These are phyloP conservation scores for Corydoras maculifer DNA, from an alignment of 2,113 vertebrate genomes.

Conservation along the genomic window DNA sequence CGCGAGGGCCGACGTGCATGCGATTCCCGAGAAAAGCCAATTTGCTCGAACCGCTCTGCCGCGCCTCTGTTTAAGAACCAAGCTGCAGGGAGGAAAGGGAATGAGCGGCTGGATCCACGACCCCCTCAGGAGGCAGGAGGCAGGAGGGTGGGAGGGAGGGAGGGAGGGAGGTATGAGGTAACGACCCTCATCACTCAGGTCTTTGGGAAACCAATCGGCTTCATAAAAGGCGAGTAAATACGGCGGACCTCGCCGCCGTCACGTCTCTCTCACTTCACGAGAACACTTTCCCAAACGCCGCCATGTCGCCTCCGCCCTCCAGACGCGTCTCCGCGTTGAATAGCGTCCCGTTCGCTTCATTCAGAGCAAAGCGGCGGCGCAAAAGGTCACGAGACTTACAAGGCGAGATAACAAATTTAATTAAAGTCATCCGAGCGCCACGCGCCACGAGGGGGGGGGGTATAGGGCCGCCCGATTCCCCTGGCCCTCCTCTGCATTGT, in stretches of 20 bases:
- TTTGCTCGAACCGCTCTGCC: slow-evolving; percentile 46
- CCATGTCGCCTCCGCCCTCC: slow-evolving; percentile 60
- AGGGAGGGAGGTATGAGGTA: no score
- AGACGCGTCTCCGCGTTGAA: slow-evolving; percentile 32
- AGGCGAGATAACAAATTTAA: slow-evolving; percentile 64
- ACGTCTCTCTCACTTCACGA: background rate
- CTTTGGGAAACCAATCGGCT: slow-evolving; percentile 5
- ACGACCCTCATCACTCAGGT: background rate
- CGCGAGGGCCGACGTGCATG: slow-evolving; percentile 46
- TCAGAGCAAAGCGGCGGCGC: slow-evolving; percentile 52
- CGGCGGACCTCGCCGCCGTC: no score
- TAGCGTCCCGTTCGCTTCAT: slow-evolving; percentile 50
- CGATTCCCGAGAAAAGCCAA: slow-evolving; percentile 57
- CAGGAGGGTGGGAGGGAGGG: no score
- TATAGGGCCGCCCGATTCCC: slow-evolving; percentile 50
- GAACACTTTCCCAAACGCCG: slow-evolving; percentile 36
- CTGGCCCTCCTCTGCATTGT: slow-evolving; percentile 45
- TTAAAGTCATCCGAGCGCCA: slow-evolving; percentile 52
- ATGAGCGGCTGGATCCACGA: slow-evolving; percentile 41
- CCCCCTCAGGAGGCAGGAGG: no score
- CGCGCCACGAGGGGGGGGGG: slow-evolving; percentile 40
- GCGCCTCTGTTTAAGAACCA: slow-evolving; percentile 16
- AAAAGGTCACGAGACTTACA: slow-evolving; percentile 70
- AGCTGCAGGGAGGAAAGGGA: slow-evolving; percentile 45
- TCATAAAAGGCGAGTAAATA: background rate